Conservation (phyloP, 2,888 invertebrate genomes). For the Caenorhabditis doughertyi region DNA sequence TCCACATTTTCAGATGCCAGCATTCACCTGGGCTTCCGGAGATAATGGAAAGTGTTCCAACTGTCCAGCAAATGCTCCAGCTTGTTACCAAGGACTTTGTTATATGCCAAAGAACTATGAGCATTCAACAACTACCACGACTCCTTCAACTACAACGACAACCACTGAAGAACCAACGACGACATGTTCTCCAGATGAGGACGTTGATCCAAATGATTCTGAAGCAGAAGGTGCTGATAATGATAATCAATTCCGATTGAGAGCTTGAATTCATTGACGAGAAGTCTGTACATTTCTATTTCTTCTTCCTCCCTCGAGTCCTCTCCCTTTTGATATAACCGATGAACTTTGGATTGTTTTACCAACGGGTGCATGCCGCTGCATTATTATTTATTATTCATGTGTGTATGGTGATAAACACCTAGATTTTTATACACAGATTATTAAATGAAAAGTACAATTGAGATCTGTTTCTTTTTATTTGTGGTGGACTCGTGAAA, state of each 20-base stretch:
- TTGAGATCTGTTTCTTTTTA: not conserved
- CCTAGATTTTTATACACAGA: constrained; percentile 23
- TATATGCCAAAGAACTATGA: constrained; percentile 77
- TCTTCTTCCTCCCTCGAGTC: not conserved
- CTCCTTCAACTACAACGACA: constrained; percentile 37
- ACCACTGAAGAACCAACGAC: constrained; percentile 54
- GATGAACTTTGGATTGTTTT: constrained; percentile 60
- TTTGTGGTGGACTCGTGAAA: too few species aligned
- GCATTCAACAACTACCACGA: constrained; percentile 42
- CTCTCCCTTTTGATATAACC: constrained; percentile 32
- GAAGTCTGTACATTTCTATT: constrained; percentile 43
- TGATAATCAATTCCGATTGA: constrained; percentile 40
- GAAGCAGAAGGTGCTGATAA: constrained; percentile 51
- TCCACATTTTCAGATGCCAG: constrained; percentile 80
- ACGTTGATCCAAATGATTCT: constrained; percentile 38
- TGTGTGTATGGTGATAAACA: constrained; percentile 36
- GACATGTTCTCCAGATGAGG: constrained; percentile 37
- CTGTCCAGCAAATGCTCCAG: constrained; percentile 80
- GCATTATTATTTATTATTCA: constrained; percentile 59
- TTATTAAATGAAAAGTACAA: constrained; percentile 31
- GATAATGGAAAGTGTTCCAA: constrained; percentile 76
- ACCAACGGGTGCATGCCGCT: constrained; percentile 58
- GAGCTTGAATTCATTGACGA: constrained; percentile 18
- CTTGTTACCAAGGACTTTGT: constrained; percentile 81
- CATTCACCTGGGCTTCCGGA: constrained; percentile 81